Base-by-base conservation (phyloP, 2,888 invertebrate species). In the Limenitis camilla region DNA sequence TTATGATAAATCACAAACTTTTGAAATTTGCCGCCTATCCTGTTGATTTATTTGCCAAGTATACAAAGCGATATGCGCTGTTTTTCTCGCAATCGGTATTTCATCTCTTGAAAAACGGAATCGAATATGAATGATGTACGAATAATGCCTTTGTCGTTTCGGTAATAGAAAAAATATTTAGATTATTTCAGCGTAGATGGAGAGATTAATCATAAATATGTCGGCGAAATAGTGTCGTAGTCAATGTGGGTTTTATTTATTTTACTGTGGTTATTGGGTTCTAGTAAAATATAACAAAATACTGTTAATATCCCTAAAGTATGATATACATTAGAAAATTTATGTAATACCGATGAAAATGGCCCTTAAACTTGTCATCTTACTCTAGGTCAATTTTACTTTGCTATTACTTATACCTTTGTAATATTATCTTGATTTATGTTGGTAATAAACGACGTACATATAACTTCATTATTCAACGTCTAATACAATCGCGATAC, bases 1-100 rank as follows among this genome's bases (percentile, higher is more conserved):
- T 84, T 82, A 84, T 85, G 84, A 85, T 85, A 85, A 85, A 85
- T 85, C 84, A 82, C 77, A 82, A 85, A 83, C 76, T 85, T 83
- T 84, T 81, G 81, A 78, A 82, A 81, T 83, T 81, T 78, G 75
- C 73, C 79, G 77, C 74, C 75, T 78, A 81, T 74, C 72, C 69
- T 66, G 66, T 67, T 81, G 81, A 84, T 82, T 83, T 84, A 83
- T 83, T 74, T 72, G 72, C 69, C 53, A 71, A 77, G 67, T 77
- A 77, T 73, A 77, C 75, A 76, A 71, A 74, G 71, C 71, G 73
- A 73, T 72, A 71, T 71, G 69, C 69, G 64, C 66, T 70, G 68
- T 72, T 76, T 72, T 71, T 69, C 61, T 56, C 53, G 43, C 52
- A 55, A 59, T 62, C 58, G 52, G 43, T 58, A 53, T 58, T 55